Evolutionary conservation across 2,113 vertebrate species (phyloP), one percentile per base, ranked within the genome.

Genomic region (Apus apus): DNA sequence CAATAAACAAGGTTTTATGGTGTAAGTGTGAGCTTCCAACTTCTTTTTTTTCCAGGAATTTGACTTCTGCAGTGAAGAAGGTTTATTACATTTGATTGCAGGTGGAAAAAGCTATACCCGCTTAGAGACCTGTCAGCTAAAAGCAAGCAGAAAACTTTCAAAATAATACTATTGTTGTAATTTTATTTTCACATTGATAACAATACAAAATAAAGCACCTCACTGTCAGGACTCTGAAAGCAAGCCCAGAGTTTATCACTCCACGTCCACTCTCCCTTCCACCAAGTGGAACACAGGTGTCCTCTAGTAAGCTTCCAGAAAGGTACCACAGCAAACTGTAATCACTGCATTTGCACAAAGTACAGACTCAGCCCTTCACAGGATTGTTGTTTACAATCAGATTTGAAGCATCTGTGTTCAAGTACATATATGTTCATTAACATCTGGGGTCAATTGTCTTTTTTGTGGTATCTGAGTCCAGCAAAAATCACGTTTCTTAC

Each of bases 1-100:
- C 97, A 97, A 98, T 98, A 98, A 98, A 98, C 94, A 96, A 97
- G 96, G 95, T 96, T 98, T 98, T 98, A 98, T 97, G 97, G 96
- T 86, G 34, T 93, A 97, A 97, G 97, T 96, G 96, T 97, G 97
- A 97, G 97, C 96, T 96, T 96, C 97, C 93, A 98, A 97, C 94
- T 97, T 97, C 94, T 97, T 97, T 96, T 96, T 95, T 91, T 77
- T 87, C 87, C 84, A 80, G 90, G 97, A 98, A 98, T 98, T 97
- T 97, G 93, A 98, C 97, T 98, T 97, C 97, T 97, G 88, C 94
- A 95, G 94, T 94, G 94, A 96, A 95, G 95, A 85, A 97, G 96
- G 95, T 97, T 98, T 97, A 97, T 98, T 96, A 94, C 83, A 56
- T 95, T 96, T 97, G 97, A 97, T 95, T 97, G 94, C 95, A 98